Percentiles rank a stretch among this genome's conserved stretches.
Conservation (phyloP, 2,797 vertebrate species). For the Borostomias antarcticus region DNA sequence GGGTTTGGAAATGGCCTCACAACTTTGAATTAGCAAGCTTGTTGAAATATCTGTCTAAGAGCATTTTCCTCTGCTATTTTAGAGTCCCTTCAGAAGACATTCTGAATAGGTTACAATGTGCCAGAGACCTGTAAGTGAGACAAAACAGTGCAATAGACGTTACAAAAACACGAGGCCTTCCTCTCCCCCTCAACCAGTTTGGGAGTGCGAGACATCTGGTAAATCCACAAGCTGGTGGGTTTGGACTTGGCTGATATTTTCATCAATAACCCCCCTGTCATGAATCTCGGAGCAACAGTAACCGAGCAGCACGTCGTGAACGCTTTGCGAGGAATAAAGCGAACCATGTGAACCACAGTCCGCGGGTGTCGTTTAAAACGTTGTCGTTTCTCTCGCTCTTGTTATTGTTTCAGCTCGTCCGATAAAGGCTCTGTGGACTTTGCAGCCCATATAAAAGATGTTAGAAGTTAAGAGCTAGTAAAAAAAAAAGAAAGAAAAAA, state of each 20-base stretch:
- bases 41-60: slow-evolving; percentile 47
- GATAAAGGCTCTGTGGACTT: neutral
- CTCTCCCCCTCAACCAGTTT: slow-evolving; percentile 29
- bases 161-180: slow-evolving; percentile 27
- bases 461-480: neutral
- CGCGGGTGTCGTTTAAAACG: slow-evolving; percentile 30
- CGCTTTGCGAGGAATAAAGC: slow-evolving; percentile 42
- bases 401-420: slow-evolving; percentile 8
- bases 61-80: slow-evolving; percentile 31
- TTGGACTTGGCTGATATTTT: slow-evolving; percentile 56
- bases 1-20: neutral
- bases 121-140: slow-evolving; percentile 21
- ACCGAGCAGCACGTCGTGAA: slow-evolving; percentile 35
- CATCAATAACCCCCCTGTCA: no score
- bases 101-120: neutral
- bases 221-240: slow-evolving; percentile 38
- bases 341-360: slow-evolving; percentile 27
- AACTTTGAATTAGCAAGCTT: slow-evolving; percentile 1
- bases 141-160: slow-evolving; percentile 19
- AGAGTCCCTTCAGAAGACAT: neutral
- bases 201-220: slow-evolving; percentile 50
- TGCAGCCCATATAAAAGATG: neutral
- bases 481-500: no score
- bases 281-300: no score
- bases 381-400: slow-evolving; percentile 15